Evolutionary conservation across 2,113 vertebrate genomes (phyloP).

Genomic region (Phylloscopus trochilus): DNA sequence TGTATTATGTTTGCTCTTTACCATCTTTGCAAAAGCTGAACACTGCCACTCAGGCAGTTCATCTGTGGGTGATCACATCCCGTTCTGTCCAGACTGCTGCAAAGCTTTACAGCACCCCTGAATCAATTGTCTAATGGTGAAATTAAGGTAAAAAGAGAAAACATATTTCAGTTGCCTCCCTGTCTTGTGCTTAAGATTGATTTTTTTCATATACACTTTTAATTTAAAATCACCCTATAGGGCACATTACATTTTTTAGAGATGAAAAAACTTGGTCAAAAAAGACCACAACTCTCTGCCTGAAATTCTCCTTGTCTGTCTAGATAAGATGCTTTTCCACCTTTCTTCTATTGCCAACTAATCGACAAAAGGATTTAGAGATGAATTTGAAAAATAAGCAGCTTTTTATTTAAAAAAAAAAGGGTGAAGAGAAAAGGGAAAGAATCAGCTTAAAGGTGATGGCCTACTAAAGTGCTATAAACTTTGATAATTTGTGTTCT

Average conservation of each 20-base stretch:
- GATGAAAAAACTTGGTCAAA: background rate
- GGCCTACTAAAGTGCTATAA: background rate
- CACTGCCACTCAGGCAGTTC: background rate
- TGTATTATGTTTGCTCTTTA: background rate
- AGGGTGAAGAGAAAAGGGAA: background rate
- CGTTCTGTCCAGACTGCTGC: background rate
- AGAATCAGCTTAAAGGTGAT: background rate
- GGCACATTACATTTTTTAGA: background rate
- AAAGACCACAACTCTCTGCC: background rate
- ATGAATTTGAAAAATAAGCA: background rate
- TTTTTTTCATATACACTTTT: background rate
- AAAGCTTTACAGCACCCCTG: background rate
- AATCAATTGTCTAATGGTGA: background rate
- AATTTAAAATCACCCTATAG: background rate
- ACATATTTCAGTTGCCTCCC: background rate
- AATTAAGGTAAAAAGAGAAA: background rate
- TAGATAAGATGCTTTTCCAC: background rate
- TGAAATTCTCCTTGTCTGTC: background rate
- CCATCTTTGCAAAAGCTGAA: background rate
- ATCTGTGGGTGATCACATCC: background rate
- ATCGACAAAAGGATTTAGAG: background rate
- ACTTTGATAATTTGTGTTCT: background rate
- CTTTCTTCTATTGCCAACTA: background rate
- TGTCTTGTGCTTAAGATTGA: background rate
- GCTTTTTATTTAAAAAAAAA: background rate